A percentile compares a stretch with the other conserved stretches of the same genome.
These are phyloP conservation scores for Chaetura pelagica DNA, from an alignment of 2,113 vertebrate species.

Conservation along the genomic window DNA sequence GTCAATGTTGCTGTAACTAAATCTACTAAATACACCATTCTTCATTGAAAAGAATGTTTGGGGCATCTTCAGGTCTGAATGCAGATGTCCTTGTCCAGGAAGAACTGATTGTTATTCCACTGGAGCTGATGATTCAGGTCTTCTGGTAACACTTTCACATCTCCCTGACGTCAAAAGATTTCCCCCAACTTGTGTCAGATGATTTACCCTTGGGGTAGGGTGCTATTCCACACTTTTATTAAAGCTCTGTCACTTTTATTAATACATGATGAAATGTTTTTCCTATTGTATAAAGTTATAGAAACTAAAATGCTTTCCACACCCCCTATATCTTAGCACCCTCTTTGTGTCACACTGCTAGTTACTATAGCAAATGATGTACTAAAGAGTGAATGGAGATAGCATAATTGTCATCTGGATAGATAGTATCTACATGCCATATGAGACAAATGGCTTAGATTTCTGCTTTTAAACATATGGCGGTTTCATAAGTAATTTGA, in stretches of 20 bases:
- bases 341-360: background rate
- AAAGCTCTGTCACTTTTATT: background rate
- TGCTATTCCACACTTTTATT: background rate
- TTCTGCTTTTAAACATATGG: background rate
- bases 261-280: background rate
- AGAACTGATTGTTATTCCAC: background rate
- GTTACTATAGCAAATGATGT: background rate
- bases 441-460: background rate
- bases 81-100: background rate
- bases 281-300: background rate
- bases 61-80: background rate
- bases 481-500: background rate
- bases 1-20: background rate
- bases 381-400: background rate
- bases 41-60: background rate
- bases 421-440: background rate
- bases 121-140: background rate
- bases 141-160: background rate
- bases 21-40: background rate
- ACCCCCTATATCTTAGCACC: background rate
- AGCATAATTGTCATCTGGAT: background rate
- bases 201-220: background rate
- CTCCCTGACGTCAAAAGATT: background rate
- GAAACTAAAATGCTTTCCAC: accelerated
- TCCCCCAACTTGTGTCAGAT: background rate